Conservation (phyloP, 2,888 invertebrate genomes). For the Lacanobia oleracea region DNA sequence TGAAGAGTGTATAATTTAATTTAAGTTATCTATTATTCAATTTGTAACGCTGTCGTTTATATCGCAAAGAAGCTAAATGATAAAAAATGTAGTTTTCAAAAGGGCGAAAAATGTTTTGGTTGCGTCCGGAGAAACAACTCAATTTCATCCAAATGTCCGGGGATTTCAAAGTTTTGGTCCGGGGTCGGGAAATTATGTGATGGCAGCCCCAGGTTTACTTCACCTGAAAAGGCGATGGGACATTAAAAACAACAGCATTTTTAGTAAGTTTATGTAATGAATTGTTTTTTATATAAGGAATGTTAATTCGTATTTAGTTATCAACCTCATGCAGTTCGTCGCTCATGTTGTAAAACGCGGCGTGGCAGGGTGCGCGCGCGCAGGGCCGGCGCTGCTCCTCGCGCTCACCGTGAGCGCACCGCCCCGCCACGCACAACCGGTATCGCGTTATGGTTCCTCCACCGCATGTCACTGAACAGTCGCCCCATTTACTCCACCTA, state of each 20-base stretch:
- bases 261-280: neutral
- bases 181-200: too few relatives aligned
- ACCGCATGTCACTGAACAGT: constrained; percentile 84
- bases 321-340: constrained; percentile 66
- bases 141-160: too few relatives aligned
- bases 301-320: constrained; percentile 24
- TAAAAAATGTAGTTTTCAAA: too few relatives aligned
- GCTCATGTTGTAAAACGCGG: constrained; percentile 25
- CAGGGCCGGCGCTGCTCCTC: constrained; percentile 83
- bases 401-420: constrained; percentile 83
- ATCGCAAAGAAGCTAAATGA: too few relatives aligned
- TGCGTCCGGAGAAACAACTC: too few relatives aligned
- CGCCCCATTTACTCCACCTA: constrained; percentile 85
- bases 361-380: constrained; percentile 73
- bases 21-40: too few relatives aligned
- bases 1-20: too few relatives aligned
- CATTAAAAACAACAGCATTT: neutral
- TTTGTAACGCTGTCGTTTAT: too few relatives aligned
- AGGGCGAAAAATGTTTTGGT: too few relatives aligned
- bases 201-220: too few relatives aligned
- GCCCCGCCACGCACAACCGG: constrained; percentile 80
- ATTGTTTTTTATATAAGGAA: neutral
- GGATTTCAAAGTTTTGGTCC: too few relatives aligned
- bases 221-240: neutral
- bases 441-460: constrained; percentile 74